A percentile compares a stretch with the other conserved stretches of the same genome.
Evolutionary conservation across 2,888 invertebrate species (phyloP).

Genomic region (Brachyopa scutellaris): DNA sequence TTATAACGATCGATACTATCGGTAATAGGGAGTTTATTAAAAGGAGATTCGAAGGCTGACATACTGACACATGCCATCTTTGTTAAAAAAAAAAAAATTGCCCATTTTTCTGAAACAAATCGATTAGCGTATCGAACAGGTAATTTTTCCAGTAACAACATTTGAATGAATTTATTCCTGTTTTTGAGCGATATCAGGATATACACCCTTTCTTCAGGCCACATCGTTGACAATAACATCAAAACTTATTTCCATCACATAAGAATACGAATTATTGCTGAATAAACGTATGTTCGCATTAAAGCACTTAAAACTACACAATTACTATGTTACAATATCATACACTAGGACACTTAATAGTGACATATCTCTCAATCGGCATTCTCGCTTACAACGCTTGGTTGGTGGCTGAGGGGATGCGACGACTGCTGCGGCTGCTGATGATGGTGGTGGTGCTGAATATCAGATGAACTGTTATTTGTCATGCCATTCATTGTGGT

Average conservation of each 20-base stretch:
- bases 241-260: neutral
- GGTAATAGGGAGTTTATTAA: too few species aligned
- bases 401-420: slow-evolving; percentile 73
- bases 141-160: too few species aligned
- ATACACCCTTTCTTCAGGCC: neutral
- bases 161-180: too few species aligned
- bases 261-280: slow-evolving; percentile 18
- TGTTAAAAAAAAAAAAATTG: too few species aligned
- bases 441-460: slow-evolving; percentile 64
- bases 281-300: slow-evolving; percentile 16
- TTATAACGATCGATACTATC: too few species aligned
- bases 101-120: too few species aligned
- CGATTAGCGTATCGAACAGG: too few species aligned
- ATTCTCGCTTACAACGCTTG: slow-evolving; percentile 68
- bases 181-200: too few species aligned
- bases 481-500: slow-evolving; percentile 80
- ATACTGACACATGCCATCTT: too few species aligned
- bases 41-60: too few species aligned
- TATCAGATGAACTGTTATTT: slow-evolving; percentile 65
- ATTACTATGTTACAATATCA: slow-evolving; percentile 60
- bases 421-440: slow-evolving; percentile 60
- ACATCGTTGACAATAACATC: neutral
- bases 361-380: slow-evolving; percentile 28
- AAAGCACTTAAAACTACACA: slow-evolving; percentile 17
- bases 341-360: slow-evolving; percentile 31